These are phyloP conservation scores for Anguilla obscura DNA, from an alignment of 2,797 vertebrate genomes.

Conservation along the genomic window DNA sequence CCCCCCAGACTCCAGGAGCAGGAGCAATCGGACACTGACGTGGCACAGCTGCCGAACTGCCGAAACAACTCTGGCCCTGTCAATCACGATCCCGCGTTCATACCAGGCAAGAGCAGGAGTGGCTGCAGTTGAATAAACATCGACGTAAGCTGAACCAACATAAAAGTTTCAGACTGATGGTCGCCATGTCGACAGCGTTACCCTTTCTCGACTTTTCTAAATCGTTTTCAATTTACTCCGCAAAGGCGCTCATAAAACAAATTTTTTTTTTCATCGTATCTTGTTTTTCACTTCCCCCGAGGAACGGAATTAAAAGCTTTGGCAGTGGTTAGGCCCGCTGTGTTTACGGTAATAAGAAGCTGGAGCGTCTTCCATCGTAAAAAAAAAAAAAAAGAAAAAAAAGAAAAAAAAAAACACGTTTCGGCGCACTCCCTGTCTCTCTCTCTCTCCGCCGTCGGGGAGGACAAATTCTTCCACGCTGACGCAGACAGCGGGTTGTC, in stretches of 20 bases:
- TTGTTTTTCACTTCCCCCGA: background rate
- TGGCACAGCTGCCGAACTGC: background rate
- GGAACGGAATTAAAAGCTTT: constrained; percentile 10
- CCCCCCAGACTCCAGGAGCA: too few relatives aligned
- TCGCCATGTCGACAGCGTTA: background rate
- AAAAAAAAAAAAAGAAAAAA: background rate
- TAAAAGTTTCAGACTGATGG: background rate
- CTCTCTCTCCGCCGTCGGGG: background rate
- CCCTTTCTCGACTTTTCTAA: background rate
- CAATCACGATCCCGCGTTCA: background rate
- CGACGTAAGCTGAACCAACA: background rate
- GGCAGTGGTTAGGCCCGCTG: constrained; percentile 11
- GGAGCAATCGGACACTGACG: background rate
- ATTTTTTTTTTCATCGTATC: background rate
- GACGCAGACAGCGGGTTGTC: constrained; percentile 9
- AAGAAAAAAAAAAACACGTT: too few relatives aligned
- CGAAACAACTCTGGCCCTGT: background rate
- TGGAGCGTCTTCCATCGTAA: background rate
- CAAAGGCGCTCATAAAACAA: background rate
- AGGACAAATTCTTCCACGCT: constrained; percentile 30
- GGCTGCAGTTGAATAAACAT: background rate
- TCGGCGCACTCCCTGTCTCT: background rate
- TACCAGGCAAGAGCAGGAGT: background rate
- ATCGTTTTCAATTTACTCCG: background rate
- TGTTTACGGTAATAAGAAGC: constrained; percentile 28